phyloP scores from a whole-genome alignment of 2,797 vertebrate genomes.

The Acrocephalus scirpaceus region DNA sequence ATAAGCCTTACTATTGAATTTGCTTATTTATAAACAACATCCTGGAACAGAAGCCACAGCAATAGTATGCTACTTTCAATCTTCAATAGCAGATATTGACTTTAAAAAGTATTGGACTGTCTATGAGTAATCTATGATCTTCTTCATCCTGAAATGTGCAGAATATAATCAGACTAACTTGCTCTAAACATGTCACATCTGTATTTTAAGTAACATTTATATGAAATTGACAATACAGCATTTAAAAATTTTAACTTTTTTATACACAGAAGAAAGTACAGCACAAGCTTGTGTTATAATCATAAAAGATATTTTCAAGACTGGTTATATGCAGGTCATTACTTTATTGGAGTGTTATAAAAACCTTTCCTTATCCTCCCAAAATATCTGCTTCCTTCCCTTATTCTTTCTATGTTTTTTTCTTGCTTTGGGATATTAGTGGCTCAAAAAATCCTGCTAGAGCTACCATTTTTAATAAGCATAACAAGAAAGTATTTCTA shows the following conservation, averaged over 20 bases:
- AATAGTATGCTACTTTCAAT: not conserved
- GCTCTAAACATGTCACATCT: not conserved
- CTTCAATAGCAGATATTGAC: fast-evolving
- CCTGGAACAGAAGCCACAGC: not conserved
- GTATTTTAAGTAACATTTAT: not conserved
- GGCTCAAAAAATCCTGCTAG: not conserved
- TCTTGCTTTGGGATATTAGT: not conserved
- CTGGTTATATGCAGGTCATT: not conserved
- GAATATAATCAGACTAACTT: not conserved
- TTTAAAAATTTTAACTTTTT: not conserved
- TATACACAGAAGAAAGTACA: not conserved
- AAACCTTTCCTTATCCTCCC: not conserved
- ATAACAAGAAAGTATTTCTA: conserved; percentile 2
- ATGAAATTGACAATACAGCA: not conserved
- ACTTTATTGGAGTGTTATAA: not conserved
- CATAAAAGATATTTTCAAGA: not conserved
- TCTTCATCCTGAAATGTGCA: not conserved
- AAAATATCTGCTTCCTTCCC: not conserved
- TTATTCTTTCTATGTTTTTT: not conserved
- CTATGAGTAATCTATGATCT: not conserved
- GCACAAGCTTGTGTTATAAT: not conserved
- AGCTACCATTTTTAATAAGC: conserved; percentile 1
- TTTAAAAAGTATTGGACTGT: not conserved
- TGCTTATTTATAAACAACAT: not conserved
- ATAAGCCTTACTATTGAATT: not conserved